A percentile compares a stretch with the other conserved stretches of the same genome.
Conservation (phyloP, 2,888 invertebrate genomes). For the Sarcophaga rosellei region DNA sequence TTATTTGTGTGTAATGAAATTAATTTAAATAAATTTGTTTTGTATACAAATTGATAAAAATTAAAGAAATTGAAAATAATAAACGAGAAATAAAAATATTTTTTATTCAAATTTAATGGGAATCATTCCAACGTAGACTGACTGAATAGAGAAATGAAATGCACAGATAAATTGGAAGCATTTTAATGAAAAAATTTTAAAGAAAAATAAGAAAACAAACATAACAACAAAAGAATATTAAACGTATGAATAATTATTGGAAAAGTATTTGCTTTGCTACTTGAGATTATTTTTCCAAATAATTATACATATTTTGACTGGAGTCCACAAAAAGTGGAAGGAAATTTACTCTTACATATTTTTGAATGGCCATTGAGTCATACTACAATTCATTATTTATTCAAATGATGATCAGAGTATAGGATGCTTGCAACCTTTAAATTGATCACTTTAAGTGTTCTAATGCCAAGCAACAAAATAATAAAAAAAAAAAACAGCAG, state of each 20-base stretch:
- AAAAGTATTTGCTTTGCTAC: background rate
- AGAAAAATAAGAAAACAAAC: constrained; percentile 7
- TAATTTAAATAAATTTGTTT: constrained; percentile 66
- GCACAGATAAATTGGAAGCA: background rate
- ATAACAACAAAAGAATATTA: constrained; percentile 26
- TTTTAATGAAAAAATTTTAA: background rate
- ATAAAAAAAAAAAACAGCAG: background rate
- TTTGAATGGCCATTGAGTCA: background rate
- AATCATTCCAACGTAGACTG: constrained; percentile 11
- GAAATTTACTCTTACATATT: background rate
- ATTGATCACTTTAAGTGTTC: constrained; percentile 52
- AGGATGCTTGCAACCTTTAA: constrained; percentile 53
- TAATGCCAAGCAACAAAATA: background rate
- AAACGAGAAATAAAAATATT: constrained; percentile 36
- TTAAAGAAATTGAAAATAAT: constrained; percentile 7
- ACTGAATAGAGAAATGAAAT: constrained; percentile 13
- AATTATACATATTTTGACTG: too few species aligned
- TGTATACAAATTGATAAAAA: constrained; percentile 57
- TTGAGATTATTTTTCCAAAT: too few species aligned
- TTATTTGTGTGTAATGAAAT: constrained; percentile 56
- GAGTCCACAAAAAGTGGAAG: too few species aligned
- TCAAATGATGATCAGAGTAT: constrained; percentile 43
- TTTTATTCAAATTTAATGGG: constrained; percentile 4
- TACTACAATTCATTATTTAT: background rate
- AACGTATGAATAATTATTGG: background rate